Evolutionary conservation across 2,797 vertebrate genomes (phyloP).

Genomic region (Euthynnus affinis): DNA sequence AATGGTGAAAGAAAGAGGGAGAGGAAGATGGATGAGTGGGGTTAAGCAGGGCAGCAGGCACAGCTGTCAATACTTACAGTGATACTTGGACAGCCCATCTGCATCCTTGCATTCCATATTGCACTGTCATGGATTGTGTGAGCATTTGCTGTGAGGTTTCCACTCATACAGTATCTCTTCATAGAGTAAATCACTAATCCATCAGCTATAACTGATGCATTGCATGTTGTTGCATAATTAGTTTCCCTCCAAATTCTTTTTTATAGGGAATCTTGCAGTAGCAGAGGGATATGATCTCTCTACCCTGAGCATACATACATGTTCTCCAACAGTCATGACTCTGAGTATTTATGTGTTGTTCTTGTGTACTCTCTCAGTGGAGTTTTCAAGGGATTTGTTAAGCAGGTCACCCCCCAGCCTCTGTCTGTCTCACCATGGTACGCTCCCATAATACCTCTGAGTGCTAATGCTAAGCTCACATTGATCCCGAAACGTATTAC

Average conservation of each 20-base stretch:
- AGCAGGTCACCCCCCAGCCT: conserved; percentile 71
- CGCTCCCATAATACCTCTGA: conserved; percentile 62
- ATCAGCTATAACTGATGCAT: conserved; percentile 39
- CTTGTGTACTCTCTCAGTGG: conserved; percentile 35
- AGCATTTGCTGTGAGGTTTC: conserved; percentile 22
- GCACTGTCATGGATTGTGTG: conserved; percentile 37
- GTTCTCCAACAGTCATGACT: neutral
- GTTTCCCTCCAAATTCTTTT: no score
- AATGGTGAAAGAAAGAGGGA: conserved; percentile 49
- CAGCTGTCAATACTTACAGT: conserved; percentile 72
- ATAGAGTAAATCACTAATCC: conserved; percentile 40
- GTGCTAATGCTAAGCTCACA: conserved; percentile 71
- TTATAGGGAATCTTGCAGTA: conserved; percentile 26
- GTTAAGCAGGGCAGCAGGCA: conserved; percentile 70
- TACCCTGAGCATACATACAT: neutral
- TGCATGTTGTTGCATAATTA: conserved; percentile 51
- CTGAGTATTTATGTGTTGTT: neutral
- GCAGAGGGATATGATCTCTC: conserved; percentile 6
- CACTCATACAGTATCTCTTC: conserved; percentile 13
- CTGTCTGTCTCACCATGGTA: conserved; percentile 55
- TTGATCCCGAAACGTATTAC: conserved; percentile 70
- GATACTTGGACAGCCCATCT: conserved; percentile 67
- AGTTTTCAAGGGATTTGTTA: conserved; percentile 77
- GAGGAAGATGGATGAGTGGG: conserved; percentile 68
- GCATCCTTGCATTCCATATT: conserved; percentile 37